phyloP scores from a whole-genome alignment of 1,140 invertebrate genomes.

The Papilio xuthus region DNA sequence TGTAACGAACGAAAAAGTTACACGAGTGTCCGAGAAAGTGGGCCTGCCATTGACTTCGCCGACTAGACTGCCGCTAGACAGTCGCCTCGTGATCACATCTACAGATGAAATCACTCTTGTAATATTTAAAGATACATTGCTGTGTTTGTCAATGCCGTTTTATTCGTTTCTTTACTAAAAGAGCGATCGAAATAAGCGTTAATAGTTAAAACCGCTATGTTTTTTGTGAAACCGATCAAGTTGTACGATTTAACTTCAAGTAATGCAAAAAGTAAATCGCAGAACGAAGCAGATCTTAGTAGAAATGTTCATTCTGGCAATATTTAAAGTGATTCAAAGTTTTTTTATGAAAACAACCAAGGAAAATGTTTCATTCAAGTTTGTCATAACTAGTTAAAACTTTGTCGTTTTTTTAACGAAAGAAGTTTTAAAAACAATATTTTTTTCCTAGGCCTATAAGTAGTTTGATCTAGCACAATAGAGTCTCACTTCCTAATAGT shows the following conservation, averaged over 20 bases:
- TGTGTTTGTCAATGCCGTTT: neutral
- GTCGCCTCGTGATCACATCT: conserved; percentile 25
- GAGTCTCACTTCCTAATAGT: neutral
- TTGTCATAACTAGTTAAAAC: too few species aligned
- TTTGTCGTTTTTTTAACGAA: too few species aligned
- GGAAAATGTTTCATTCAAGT: neutral
- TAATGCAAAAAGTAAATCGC: conserved; percentile 9
- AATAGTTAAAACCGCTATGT: neutral
- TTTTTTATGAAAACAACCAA: neutral
- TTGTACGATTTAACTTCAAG: neutral
- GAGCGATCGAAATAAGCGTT: neutral
- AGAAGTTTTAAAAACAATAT: too few species aligned
- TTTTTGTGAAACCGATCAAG: neutral
- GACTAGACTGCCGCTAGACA: conserved; percentile 74
- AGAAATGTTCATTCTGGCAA: neutral
- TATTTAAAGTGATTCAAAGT: neutral
- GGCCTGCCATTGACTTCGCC: conserved; percentile 62
- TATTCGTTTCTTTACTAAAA: neutral
- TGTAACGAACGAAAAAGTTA: conserved; percentile 64
- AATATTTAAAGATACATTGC: conserved; percentile 5
- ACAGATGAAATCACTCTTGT: neutral
- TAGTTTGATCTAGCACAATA: neutral
- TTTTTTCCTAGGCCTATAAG: too few species aligned
- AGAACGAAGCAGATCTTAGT: neutral
- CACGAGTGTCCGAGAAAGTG: conserved; percentile 68